A percentile compares a stretch with the other conserved stretches of the same genome.
These are phyloP conservation scores for Amphimedon queenslandica DNA, from an alignment of 37 sponge, comb jelly and placozoan species.

Conservation along the genomic window DNA sequence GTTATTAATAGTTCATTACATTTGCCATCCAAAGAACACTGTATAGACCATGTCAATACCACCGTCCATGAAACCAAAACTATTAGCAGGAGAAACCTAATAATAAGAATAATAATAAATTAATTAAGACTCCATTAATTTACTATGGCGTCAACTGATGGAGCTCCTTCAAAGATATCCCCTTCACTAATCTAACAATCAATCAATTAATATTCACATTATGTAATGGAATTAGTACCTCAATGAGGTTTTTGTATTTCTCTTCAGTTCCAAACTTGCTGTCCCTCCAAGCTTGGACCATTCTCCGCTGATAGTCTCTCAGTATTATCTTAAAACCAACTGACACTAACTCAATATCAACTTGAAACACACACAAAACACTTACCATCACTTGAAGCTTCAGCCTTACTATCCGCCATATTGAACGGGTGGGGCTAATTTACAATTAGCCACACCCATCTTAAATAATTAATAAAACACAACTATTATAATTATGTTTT, in stretches of 20 bases:
- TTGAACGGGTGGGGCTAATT: no score
- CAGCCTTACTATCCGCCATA: no score
- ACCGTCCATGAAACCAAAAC: constrained; percentile 90
- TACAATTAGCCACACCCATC: no score
- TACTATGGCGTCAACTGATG: constrained; percentile 76
- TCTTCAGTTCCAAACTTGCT: constrained; percentile 29
- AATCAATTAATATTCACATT: neutral
- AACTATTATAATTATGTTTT: no score
- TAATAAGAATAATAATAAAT: neutral
- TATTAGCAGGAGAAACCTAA: constrained; percentile 80
- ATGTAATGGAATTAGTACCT: constrained; percentile 18
- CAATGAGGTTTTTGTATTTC: constrained; percentile 25
- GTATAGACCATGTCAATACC: constrained; percentile 80
- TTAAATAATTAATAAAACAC: no score
- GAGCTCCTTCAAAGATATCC: constrained; percentile 76
- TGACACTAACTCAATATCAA: no score
- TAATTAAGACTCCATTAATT: neutral
- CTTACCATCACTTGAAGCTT: no score
- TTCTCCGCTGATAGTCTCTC: constrained; percentile 30
- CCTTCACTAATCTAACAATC: constrained; percentile 40
- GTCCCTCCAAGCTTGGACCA: constrained; percentile 62
- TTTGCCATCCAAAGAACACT: constrained; percentile 77
- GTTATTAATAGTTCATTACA: constrained; percentile 24
- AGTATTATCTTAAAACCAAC: constrained; percentile 46
- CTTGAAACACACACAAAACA: no score